Base-by-base conservation (phyloP, 2,888 invertebrate genomes). In the Archaeoteleia sp. region DNA sequence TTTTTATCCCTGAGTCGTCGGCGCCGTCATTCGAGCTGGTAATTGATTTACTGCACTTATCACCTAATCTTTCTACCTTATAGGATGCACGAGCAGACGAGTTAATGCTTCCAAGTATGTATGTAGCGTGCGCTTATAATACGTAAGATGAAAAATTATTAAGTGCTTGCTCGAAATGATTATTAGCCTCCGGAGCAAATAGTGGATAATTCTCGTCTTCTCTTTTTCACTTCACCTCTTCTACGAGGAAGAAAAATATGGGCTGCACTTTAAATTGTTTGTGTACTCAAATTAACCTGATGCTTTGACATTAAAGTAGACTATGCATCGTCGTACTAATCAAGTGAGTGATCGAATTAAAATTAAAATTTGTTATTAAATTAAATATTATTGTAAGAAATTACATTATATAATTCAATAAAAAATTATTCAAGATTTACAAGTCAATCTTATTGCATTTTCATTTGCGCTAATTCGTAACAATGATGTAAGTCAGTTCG, bases 21-120 rank as follows among this genome's bases (percentile, higher is more conserved):
- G 40, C 12, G 10, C 32, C 32, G 32, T 32, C 32, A 32, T 32
- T 17, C 9, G 15, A 46, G 13, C 43, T 35, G 20, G 67, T 67
- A 61, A 67, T 67, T 67, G 67, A 67, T 67, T 61, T 55, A 67
- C 67, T 27, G 51, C 67, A 67, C 60, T 67, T 61, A 61, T 67
- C 67, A 67, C 67, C 60, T 67, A 67, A 60, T 67, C 55, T 67
- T 55, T 55, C 32, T 42, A 17, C 54, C 27, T 67, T 55, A 49
- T 27, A 48, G 35, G 43, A 46, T 46, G 45, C 15, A 30, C 12
- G 20, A 20, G 20, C 20, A 15, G 32, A 66, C 49, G 49, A 54
- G 54, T 66, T 66, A 48, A 58, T 54, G 60, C 54, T 9, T 15
- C 32, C 27, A 43, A 58, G 34, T 46, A 58, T 58, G 49, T 13